Conservation (phyloP, 2,113 vertebrate species). For the Gasterosteus nipponicus region DNA sequence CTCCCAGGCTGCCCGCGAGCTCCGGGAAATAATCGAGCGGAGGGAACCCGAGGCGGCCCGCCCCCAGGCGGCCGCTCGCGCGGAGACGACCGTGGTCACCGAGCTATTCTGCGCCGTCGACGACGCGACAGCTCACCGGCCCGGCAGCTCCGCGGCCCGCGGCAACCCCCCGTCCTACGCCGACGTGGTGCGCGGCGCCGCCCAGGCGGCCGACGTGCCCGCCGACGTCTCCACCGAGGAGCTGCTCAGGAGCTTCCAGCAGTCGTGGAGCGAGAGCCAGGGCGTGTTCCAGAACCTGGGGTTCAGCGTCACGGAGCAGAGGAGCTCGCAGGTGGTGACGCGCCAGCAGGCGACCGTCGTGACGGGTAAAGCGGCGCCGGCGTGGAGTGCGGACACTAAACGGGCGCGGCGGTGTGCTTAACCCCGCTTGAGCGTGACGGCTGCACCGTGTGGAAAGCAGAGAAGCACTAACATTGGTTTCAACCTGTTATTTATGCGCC, state of each 20-base stretch:
- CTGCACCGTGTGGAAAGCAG: constrained; percentile 36
- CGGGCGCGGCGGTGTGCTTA: constrained; percentile 66
- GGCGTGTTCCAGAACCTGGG: constrained; percentile 85
- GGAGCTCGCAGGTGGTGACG: constrained; percentile 81
- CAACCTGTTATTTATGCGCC: constrained; percentile 1
- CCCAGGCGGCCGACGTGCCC: constrained; percentile 77
- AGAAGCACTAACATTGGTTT: constrained; percentile 20
- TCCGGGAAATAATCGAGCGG: constrained; percentile 76
- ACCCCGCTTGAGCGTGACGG: constrained; percentile 16
- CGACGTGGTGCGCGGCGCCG: constrained; percentile 87
- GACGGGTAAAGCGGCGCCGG: constrained; percentile 85
- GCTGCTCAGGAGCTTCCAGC: constrained; percentile 86
- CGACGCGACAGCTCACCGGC: constrained; percentile 70
- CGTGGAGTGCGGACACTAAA: constrained; percentile 77
- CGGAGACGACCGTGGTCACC: constrained; percentile 69
- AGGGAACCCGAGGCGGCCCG: constrained; percentile 58
- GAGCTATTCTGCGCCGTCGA: constrained; percentile 81
- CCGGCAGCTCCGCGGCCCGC: constrained; percentile 73
- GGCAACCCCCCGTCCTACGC: constrained; percentile 90
- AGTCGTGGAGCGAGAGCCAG: constrained; percentile 89
- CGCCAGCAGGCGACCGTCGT: constrained; percentile 84
- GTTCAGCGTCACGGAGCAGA: constrained; percentile 82
- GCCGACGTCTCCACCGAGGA: constrained; percentile 81
- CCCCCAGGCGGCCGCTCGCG: constrained; percentile 56
- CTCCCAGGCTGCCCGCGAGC: constrained; percentile 80